Evolutionary conservation across 2,888 invertebrate genomes (phyloP).

Genomic region (Dicroscelio sp.): DNA sequence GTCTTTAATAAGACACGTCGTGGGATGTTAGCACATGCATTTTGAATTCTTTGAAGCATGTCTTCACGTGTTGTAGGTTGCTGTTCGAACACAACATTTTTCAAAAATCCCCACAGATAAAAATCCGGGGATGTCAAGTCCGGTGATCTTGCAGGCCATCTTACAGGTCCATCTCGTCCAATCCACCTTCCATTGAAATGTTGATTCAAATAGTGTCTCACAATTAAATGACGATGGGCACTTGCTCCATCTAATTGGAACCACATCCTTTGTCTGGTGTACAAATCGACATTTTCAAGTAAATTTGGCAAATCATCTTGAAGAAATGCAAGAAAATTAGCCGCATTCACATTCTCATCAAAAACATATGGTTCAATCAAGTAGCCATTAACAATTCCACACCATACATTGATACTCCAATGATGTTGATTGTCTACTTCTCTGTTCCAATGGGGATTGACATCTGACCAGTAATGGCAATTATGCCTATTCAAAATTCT

Average conservation of each 20-base stretch:
- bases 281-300: background rate
- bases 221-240: background rate
- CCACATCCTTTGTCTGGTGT: background rate
- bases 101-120: slow-evolving; percentile 6
- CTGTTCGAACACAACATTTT: slow-evolving; percentile 18
- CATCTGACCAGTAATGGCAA: slow-evolving; percentile 5
- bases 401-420: slow-evolving; percentile 13
- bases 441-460: background rate
- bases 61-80: slow-evolving; percentile 10
- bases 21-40: background rate
- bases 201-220: no score
- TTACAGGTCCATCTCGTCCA: background rate
- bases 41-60: slow-evolving; percentile 7
- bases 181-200: background rate
- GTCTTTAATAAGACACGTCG: background rate
- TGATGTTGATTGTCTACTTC: slow-evolving; percentile 9
- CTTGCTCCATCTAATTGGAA: background rate
- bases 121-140: slow-evolving; percentile 10
- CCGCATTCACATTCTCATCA: slow-evolving; percentile 2
- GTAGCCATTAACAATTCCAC: background rate
- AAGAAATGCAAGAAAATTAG: background rate
- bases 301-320: background rate
- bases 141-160: slow-evolving; percentile 14
- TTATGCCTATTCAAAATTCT: slow-evolving; percentile 9
- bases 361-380: slow-evolving; percentile 14